Evolutionary conservation across 2,888 invertebrate genomes (phyloP), one percentile per base, ranked within the genome.

Genomic region (Euclidia mi): DNA sequence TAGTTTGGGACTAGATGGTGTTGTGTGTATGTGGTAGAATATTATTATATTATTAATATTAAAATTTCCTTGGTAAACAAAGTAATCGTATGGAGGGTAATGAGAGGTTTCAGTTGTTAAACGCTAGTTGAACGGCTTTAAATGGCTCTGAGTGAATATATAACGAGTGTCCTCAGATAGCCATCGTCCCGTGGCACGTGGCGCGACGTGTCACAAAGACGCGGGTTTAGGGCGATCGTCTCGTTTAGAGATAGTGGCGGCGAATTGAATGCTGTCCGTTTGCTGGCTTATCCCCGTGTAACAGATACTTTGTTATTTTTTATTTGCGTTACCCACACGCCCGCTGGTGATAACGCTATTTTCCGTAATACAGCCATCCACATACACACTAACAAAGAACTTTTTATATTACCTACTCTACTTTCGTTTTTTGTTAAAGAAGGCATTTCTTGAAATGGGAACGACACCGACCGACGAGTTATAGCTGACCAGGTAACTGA

Each of bases 211-310:
- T 79, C 70, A 74, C 66, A 81, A 77, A 81, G 78, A 84, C 83
- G 81, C 79, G 69, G 84, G 84, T 79, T 85, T 82, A 84, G 76
- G 72, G 74, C 81, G 82, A 86, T 88, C 81, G 85, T 81, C 84
- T 82, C 74, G 84, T 82, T 81, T 78, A 70, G 73, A 82, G 89
- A 89, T 88, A 88, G 87, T 79, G 79, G 71, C 75, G 78, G 77
- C 78, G 86, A 88, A 90, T 90, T 90, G 90, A 91, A 90, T 87
- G 87, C 83, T 85, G 81, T 81, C 88, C 86, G 82, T 84, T 88
- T 85, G 73, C 76, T 71, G 79, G 87, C 86, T 91, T 88, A 90
- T 90, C 89, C 86, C 81, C 75, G 76, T 80, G 81, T 86, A 85
- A 84, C 85, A 81, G 82, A 87, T 85, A 90, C 86, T 87, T 86